Evolutionary conservation across 2,888 invertebrate species (phyloP).

Genomic region (Oxystoma pomonae): DNA sequence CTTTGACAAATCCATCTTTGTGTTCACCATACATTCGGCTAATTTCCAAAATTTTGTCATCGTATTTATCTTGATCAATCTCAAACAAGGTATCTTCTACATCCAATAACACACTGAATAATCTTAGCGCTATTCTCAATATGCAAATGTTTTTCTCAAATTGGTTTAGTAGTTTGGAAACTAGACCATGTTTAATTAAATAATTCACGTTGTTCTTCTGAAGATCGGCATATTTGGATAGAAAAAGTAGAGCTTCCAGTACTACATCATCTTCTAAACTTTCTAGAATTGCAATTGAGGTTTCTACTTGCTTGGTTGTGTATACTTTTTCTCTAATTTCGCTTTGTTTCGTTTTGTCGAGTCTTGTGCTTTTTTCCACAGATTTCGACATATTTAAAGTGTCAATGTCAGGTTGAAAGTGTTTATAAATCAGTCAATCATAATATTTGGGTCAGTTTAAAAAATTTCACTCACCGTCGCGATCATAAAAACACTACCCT

Average conservation of each 20-base stretch:
- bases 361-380: constrained; percentile 12
- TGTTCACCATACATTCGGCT: constrained; percentile 31
- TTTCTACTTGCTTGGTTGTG: constrained; percentile 35
- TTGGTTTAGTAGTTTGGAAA: constrained; percentile 31
- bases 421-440: too few species aligned
- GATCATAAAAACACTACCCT: too few species aligned
- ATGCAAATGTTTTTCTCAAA: constrained; percentile 36
- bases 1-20: constrained; percentile 30
- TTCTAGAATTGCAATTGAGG: constrained; percentile 36
- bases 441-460: too few species aligned
- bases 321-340: constrained; percentile 36
- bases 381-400: background rate
- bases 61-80: constrained; percentile 35
- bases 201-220: constrained; percentile 32
- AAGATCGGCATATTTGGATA: constrained; percentile 38
- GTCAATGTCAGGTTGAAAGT: too few species aligned
- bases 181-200: constrained; percentile 31
- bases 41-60: constrained; percentile 33
- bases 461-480: too few species aligned
- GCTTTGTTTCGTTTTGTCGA: constrained; percentile 19
- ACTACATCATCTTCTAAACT: constrained; percentile 35
- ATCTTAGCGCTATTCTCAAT: constrained; percentile 31
- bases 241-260: constrained; percentile 35
- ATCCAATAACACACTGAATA: constrained; percentile 31
- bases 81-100: constrained; percentile 31